Conservation (phyloP, 2,797 vertebrate species). For the Mus caroli region DNA sequence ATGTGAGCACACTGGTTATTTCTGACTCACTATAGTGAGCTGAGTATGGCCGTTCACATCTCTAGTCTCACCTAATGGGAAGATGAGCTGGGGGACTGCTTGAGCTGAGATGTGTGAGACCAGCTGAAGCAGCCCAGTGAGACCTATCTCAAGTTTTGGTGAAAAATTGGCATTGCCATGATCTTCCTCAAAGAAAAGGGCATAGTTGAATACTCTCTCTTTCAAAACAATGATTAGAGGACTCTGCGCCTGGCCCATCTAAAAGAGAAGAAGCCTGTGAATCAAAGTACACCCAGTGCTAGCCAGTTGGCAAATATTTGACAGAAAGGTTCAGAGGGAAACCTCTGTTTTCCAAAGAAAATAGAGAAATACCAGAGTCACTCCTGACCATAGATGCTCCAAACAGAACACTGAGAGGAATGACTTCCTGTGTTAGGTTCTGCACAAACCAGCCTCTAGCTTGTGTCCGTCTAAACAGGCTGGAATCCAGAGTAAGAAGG, state of each 20-base stretch:
- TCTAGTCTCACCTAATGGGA: not conserved
- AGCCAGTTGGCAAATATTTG: conserved; percentile 33
- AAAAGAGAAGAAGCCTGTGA: conserved; percentile 13
- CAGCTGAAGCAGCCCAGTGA: not conserved
- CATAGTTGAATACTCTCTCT: not conserved
- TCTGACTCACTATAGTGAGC: not conserved
- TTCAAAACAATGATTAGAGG: conserved; percentile 21
- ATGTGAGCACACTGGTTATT: not conserved
- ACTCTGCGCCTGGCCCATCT: not conserved
- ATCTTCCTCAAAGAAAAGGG: conserved; percentile 2
- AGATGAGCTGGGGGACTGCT: not conserved
- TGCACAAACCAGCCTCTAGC: not conserved
- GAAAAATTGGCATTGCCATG: not conserved
- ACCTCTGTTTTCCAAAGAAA: conserved; percentile 20
- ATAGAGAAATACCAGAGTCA: not conserved
- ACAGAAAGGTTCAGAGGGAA: not conserved
- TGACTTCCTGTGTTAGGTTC: not conserved
- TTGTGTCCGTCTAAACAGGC: not conserved
- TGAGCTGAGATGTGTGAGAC: not conserved
- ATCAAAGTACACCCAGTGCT: conserved; percentile 5
- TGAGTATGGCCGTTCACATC: too few species aligned
- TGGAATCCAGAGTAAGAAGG: not conserved
- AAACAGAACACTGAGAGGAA: not conserved
- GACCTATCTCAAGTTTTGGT: not conserved
- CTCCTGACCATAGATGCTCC: not conserved